Evolutionary conservation across 2,113 vertebrate species (phyloP), one percentile per base, ranked within the genome.

Genomic region (Pygoscelis antarcticus): DNA sequence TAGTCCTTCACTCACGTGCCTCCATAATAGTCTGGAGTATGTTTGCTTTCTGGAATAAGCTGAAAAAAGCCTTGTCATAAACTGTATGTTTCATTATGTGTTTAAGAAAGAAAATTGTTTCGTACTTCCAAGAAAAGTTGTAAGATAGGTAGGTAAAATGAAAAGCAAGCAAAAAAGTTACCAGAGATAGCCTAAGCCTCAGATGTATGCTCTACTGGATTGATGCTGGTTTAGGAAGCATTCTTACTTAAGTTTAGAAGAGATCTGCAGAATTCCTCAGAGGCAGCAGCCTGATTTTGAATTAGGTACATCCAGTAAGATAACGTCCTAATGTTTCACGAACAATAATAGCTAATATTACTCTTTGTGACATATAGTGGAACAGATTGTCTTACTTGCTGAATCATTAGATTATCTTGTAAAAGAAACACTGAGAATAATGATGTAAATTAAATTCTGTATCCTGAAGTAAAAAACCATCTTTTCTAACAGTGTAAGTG

Each of bases 381-480:
- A 76, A 89, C 26, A 75, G 74, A 91, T 87, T 55, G 47, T 79
- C 74, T 91, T 57, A 51, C 60, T 81, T 82, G 55, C 61, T 84
- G 29, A 89, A 74, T 94, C 72, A 81, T 81, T 95, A 46, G 23
- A 85, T 83, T 94, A 79, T 89, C 40, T 92, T 87, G 61, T 65
- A 65, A 75, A 95, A 93, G 47, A 60, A 36, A 49, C 69, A 71
- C 13, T 64, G n/a, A 87, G 57, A 91, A 91, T 92, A 89, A 81
- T 84, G 57, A 34, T 0, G 3, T 64, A 69, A 90, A 83, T 84
- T 85, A 86, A 80, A 64, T 78, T 84, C 60, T 65, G 5, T 78
- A 44, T 92, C 30, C 61, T 71, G 61, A 96, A 91, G 49, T 92
- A 32, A 58, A 93, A 88, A 91, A 78, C 1, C 8, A 19, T 57